Conservation (phyloP, 2,113 vertebrate species). For the Trichomycterus rosablanca region DNA sequence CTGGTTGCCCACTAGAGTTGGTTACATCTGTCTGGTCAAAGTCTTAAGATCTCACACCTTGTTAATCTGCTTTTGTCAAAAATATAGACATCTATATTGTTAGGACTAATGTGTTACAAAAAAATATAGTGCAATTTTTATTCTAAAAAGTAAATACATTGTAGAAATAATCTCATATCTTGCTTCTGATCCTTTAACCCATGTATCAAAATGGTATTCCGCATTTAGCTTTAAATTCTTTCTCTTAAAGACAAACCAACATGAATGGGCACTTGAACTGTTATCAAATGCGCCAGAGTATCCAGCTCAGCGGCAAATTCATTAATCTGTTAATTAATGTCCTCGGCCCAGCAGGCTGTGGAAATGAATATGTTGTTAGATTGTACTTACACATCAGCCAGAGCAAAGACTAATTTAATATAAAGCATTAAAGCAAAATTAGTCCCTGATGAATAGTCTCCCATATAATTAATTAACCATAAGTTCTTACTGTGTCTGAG, state of each 20-base stretch:
- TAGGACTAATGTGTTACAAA: too few species aligned
- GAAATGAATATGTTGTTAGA: conserved; percentile 36
- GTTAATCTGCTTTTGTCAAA: too few species aligned
- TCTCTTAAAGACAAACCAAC: neutral
- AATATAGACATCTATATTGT: too few species aligned
- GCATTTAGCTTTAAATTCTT: neutral
- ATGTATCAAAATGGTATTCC: too few species aligned
- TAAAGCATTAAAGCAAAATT: conserved; percentile 44
- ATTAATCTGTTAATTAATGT: conserved; percentile 37
- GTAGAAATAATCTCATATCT: too few species aligned
- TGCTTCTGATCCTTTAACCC: too few species aligned
- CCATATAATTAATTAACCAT: conserved; percentile 44
- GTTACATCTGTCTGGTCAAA: too few species aligned
- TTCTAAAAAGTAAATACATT: too few species aligned
- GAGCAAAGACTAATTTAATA: conserved; percentile 36
- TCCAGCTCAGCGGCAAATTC: conserved; percentile 26
- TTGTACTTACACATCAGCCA: conserved; percentile 35
- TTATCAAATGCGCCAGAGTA: conserved; percentile 13
- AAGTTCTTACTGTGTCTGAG: conserved; percentile 16
- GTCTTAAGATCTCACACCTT: too few species aligned
- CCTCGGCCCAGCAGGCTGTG: conserved; percentile 12
- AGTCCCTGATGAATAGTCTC: conserved; percentile 44
- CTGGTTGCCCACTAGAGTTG: too few species aligned
- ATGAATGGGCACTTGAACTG: conserved; percentile 2
- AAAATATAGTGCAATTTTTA: too few species aligned